Base-by-base conservation (phyloP, 2,113 vertebrate genomes). In the Cryptoleucopteryx plumbea region DNA sequence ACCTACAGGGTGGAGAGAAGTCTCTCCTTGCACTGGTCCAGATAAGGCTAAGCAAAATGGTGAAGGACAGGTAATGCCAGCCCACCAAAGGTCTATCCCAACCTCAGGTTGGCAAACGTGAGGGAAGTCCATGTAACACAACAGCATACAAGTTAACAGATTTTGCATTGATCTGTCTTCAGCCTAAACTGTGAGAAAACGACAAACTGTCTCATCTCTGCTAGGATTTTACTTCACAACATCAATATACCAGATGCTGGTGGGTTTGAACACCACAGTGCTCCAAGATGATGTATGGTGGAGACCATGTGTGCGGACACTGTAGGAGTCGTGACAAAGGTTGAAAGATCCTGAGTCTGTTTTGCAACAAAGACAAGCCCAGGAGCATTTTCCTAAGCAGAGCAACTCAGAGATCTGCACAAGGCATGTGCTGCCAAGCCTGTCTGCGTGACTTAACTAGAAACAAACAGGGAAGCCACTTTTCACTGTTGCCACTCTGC, bases 231-330 rank as follows among this genome's bases (percentile, higher is more conserved):
- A 56, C 15, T 79, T 74, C 58, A 9, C 2, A 4, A 26, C 43
- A 82, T 32, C 36, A 61, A 12, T 3, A 14, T 4, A 23, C 0
- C 5, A 82, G 38, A 66, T 18, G 14, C 22, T 45, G 2, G 0
- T 22, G 42, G 32, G 25, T 52, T 56, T 68, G 63, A 77, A 12
- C 12, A 65, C 20, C 36, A 17, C 47, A 58, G 58, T 15, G n/a
- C 43, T 75, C 9, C n/a, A 34, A 58, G 27, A 27, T 5, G 6
- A 20, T 0, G 0, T 4, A 45, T 17, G 25, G 1, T n/a, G 32
- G 56, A 72, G 16, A 63, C 27, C 34, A 23, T 0, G 0, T 11
- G 38, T 25, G 14, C 45, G 27, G 18, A 32, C 43, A 8, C 22
- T 36, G 16, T 3, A 63, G 29, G 52, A 79, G 9, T 11, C 31